Evolutionary conservation across 53 echinoderm and acorn worm species (phyloP).

Genomic region (Arbacia lixula): DNA sequence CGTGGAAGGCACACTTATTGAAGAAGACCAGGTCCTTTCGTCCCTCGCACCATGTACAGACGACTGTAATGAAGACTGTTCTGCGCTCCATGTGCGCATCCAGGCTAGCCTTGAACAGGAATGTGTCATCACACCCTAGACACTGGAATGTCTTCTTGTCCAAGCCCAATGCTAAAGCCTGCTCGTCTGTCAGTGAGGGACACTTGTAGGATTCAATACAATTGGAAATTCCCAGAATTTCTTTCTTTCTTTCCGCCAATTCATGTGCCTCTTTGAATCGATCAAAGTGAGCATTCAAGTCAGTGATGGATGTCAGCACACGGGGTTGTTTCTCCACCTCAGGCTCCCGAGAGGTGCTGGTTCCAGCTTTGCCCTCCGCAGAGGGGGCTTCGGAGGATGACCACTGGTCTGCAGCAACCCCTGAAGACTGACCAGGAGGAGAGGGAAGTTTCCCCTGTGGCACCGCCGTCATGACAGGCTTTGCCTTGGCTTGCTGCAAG

Average conservation of each 20-base stretch:
- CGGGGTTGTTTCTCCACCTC: neutral
- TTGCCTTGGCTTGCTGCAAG: neutral
- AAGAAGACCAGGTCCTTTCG: slow-evolving; percentile 14
- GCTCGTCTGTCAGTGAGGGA: slow-evolving; percentile 24
- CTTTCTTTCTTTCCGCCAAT: neutral
- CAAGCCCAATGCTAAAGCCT: slow-evolving; percentile 8
- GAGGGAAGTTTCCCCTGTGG: neutral
- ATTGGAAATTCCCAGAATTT: neutral
- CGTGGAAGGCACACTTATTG: slow-evolving; percentile 40
- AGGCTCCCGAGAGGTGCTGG: neutral
- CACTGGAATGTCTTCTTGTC: slow-evolving; percentile 4
- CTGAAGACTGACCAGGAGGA: neutral
- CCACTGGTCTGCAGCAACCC: too few species aligned
- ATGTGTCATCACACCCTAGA: slow-evolving; percentile 33
- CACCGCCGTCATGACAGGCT: slow-evolving; percentile 27
- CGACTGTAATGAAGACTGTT: slow-evolving; percentile 5
- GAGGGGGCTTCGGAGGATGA: neutral
- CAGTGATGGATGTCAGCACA: slow-evolving; percentile 12
- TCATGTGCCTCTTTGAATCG: slow-evolving; percentile 16
- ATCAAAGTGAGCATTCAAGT: slow-evolving; percentile 19
- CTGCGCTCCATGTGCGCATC: slow-evolving; percentile 33
- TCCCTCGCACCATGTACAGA: slow-evolving; percentile 27
- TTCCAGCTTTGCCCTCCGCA: too few species aligned
- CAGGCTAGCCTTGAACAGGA: slow-evolving; percentile 46
- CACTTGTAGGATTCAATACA: neutral